Evolutionary conservation across 2,113 vertebrate genomes (phyloP).

Genomic region (Phrynocephalus versicolor): DNA sequence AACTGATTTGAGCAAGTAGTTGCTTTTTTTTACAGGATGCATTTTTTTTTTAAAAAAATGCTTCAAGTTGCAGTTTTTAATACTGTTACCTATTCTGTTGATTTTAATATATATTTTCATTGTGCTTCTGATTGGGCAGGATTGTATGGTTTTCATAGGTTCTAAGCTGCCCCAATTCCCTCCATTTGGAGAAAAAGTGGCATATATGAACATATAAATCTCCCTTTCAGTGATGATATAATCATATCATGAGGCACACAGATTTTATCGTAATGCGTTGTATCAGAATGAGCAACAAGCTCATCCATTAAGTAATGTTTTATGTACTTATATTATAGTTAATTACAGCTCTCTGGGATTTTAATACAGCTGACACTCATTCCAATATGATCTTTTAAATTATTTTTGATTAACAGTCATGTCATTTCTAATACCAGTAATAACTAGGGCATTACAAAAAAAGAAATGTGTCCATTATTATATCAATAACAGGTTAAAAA

Average conservation of each 20-base stretch:
- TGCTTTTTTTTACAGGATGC: no score
- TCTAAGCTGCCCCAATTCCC: no score
- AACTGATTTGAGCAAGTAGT: no score
- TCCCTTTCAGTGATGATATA: neutral
- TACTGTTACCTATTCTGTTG: no score
- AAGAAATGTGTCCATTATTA: neutral
- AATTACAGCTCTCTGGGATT: neutral
- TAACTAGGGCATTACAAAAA: neutral
- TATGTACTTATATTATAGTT: neutral
- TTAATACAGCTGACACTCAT: neutral
- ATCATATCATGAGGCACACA: neutral
- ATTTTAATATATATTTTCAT: no score
- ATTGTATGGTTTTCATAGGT: no score
- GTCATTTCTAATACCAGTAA: neutral
- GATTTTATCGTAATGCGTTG: neutral
- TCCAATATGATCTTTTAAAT: conserved; percentile 7
- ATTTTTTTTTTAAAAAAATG: no score
- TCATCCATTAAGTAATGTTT: neutral
- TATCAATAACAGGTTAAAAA: conserved; percentile 6
- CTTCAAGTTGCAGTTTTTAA: no score
- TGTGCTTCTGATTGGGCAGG: no score
- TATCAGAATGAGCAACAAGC: neutral
- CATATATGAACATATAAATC: no score
- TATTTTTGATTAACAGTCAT: conserved; percentile 23
- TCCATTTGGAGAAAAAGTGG: no score